Evolutionary conservation across 2,888 invertebrate species (phyloP), one percentile per base, ranked within the genome.

Genomic region (Mimumesa dahlbomi): DNA sequence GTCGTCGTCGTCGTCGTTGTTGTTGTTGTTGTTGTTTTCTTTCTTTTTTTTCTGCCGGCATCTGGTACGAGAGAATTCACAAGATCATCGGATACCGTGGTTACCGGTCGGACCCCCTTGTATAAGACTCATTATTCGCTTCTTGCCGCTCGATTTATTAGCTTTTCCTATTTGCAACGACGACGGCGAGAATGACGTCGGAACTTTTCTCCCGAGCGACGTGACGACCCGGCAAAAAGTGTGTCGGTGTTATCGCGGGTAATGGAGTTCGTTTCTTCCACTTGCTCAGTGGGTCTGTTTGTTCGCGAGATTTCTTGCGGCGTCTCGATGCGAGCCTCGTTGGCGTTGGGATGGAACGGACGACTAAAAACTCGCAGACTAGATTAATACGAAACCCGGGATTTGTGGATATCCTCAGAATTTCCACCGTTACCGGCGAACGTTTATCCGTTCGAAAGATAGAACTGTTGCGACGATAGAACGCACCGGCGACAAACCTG

Each of bases 81-180:
- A 36, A 13, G n/a, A 36, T 36, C 36, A 36, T 36, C 13, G n/a
- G 13, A n/a, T 36, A 36, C n/a, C 36, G 13, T 13, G 36, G 36
- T n/a, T 36, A 7, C n/a, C 36, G 11, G n/a, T 36, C 38, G 7
- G 16, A 21, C 21, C 42, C 42, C n/a, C n/a, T n/a, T n/a, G n/a
- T n/a, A n/a, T n/a, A n/a, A 59, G 56, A 58, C 46, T 73, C 40
- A 50, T 66, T 62, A 62, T 70, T 49, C 57, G 53, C 61, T 74
- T 73, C 67, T 72, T 67, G 38, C 48, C 43, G 34, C 40, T 46
- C 45, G 46, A 63, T 68, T 68, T 73, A 68, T 73, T 74, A 68
- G 57, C 66, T 56, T 56, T 66, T 63, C 49, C 59, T 52, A 40
- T 46, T 66, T 38, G 48, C 53, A 16, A 11, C 57, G 29, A 38